Evolutionary conservation across 2,113 vertebrate species (phyloP), one percentile per base, ranked within the genome.

Genomic region (Gymnorhina tibicen): DNA sequence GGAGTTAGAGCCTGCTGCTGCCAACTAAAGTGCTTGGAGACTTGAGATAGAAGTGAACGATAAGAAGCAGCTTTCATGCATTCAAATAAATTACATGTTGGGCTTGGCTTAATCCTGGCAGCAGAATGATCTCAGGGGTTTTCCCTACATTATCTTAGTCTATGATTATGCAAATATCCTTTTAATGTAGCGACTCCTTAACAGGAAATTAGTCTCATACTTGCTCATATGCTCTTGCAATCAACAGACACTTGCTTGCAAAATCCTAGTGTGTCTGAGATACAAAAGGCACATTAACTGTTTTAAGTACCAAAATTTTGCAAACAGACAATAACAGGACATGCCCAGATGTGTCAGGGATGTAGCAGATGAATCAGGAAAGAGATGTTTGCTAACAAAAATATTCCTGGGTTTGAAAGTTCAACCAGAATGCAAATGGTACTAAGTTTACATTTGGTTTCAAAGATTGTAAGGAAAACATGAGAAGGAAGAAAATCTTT

Each of bases 151-250:
- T 93, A 97, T 94, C 97, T 91, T 85, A 67, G 85, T 37, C 86
- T 93, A 93, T 87, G 88, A 93, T 96, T 97, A 97, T 97, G 97
- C 97, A 97, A 97, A 97, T 97, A 89, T 74, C 85, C 73, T 96
- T 95, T 95, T 95, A 97, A 96, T 96, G 95, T 95, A 95, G 92
- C 18, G 74, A 97, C 91, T 96, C 60, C 84, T 89, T 96, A 96
- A 95, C 96, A 96, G 97, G 97, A 97, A 97, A 96, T 95, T 91
- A 94, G 87, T 88, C 84, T 96, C 63, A 75, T 87, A 85, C 84
- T 83, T 89, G 84, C 81, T 87, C 39, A 62, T 81, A 82, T 8
- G 62, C 80, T 95, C 88, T 94, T 88, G 90, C 93, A 97, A 96
- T 74, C 62, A 84, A 79, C 77, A 96, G 83, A 95, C 73, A 58